These are phyloP conservation scores for Periplaneta americana DNA, from an alignment of 1,140 invertebrate genomes.

Conservation along the genomic window DNA sequence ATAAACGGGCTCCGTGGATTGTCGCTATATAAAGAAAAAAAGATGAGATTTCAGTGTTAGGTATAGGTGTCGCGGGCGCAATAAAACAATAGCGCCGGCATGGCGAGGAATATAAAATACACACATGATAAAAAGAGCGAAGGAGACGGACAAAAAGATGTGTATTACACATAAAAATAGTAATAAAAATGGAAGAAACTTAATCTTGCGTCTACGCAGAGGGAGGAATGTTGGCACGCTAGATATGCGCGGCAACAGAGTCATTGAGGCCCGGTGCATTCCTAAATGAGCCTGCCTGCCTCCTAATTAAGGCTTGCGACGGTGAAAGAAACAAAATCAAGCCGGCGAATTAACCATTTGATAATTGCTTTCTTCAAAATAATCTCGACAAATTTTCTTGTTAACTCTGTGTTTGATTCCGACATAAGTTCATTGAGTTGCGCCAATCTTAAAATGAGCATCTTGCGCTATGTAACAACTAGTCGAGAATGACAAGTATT, in stretches of 20 bases:
- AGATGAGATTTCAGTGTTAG: neutral
- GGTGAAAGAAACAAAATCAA: neutral
- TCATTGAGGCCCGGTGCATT: neutral
- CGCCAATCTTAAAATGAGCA: no score
- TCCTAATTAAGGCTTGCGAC: neutral
- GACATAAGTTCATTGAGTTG: neutral
- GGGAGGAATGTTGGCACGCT: neutral
- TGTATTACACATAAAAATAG: neutral
- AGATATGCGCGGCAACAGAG: neutral
- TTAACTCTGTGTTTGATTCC: neutral
- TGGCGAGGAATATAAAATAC: neutral
- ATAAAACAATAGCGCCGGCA: neutral
- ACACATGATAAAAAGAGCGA: neutral
- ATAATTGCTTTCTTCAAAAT: neutral
- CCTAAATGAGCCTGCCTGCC: neutral
- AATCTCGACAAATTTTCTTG: neutral
- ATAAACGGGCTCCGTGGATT: neutral
- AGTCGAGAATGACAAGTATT: no score
- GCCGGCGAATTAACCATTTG: neutral
- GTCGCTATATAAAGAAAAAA: neutral
- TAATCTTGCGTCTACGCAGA: neutral
- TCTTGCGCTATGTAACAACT: no score
- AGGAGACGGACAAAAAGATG: neutral
- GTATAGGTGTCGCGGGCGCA: neutral
- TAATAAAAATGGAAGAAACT: neutral